These are phyloP conservation scores for Lepidurus apus DNA, from an alignment of 1,140 invertebrate species.

Conservation along the genomic window DNA sequence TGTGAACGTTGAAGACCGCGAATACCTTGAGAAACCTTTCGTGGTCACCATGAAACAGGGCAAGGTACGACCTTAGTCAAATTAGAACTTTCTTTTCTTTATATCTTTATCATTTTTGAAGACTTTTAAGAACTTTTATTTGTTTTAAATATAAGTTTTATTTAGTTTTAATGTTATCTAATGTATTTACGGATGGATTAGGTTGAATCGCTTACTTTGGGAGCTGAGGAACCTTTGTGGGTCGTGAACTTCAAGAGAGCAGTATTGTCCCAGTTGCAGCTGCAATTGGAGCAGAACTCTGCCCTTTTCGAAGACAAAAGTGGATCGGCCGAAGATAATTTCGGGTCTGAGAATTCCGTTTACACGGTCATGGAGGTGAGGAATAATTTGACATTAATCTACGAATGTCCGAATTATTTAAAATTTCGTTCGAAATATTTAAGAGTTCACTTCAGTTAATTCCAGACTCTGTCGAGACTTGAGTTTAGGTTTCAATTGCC, in stretches of 20 bases:
- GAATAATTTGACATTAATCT: no score
- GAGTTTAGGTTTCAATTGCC: no score
- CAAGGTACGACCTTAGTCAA: constrained; percentile 12
- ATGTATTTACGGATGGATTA: not conserved
- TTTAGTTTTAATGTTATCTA: not conserved
- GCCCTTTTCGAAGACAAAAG: constrained; percentile 28
- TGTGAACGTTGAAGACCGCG: constrained; percentile 26
- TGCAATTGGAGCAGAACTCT: constrained; percentile 30
- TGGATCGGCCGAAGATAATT: constrained; percentile 16
- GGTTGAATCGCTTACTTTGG: constrained; percentile 31
- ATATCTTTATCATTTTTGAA: not conserved
- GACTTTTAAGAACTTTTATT: not conserved
- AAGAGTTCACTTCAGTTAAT: no score
- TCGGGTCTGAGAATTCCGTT: constrained; percentile 29
- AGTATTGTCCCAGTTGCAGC: constrained; percentile 31
- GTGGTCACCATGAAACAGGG: constrained; percentile 28
- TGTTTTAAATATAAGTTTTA: not conserved
- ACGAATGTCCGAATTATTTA: no score
- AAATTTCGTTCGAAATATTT: no score
- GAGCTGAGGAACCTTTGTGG: constrained; percentile 34
- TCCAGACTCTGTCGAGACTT: no score
- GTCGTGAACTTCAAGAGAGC: constrained; percentile 33
- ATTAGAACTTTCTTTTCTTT: not conserved
- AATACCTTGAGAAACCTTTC: constrained; percentile 32
- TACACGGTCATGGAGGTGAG: constrained; percentile 31